These are phyloP conservation scores for Muschampia plurimacula DNA, from an alignment of 2,888 invertebrate genomes.

Conservation along the genomic window DNA sequence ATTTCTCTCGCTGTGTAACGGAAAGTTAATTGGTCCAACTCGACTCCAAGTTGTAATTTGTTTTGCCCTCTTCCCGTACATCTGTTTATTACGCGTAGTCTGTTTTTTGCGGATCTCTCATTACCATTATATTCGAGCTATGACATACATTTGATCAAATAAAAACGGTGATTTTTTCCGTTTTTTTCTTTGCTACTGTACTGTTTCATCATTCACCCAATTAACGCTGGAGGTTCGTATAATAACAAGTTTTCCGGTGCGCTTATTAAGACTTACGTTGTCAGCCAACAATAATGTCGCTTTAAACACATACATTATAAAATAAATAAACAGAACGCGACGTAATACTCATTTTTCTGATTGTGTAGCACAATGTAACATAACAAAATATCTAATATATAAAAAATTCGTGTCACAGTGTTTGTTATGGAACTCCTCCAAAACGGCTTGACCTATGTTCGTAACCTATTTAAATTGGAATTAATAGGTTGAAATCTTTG, in stretches of 20 bases:
- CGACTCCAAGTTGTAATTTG: conserved; percentile 81
- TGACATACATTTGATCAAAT: conserved; percentile 22
- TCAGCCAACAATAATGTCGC: conserved; percentile 4
- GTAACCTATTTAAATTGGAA: too few relatives aligned
- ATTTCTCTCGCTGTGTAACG: conserved; percentile 81
- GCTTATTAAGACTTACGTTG: conserved; percentile 9
- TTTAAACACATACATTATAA: conserved; percentile 1
- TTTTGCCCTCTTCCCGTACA: conserved; percentile 73
- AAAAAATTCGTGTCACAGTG: too few relatives aligned
- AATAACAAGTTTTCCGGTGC: neutral
- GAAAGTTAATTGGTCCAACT: conserved; percentile 84
- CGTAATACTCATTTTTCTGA: neutral
- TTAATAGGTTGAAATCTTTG: too few relatives aligned
- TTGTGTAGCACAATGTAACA: neutral
- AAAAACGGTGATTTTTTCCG: conserved; percentile 25
- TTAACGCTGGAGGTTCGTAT: conserved; percentile 1
- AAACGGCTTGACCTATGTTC: too few relatives aligned
- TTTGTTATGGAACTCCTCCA: too few relatives aligned
- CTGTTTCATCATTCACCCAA: conserved; percentile 24
- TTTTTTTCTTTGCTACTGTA: conserved; percentile 18
- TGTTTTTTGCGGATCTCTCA: conserved; percentile 54
- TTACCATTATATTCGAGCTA: conserved; percentile 34
- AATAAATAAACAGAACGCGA: neutral
- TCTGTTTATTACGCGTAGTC: conserved; percentile 73
- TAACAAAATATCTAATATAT: neutral